These are phyloP conservation scores for Malurus melanocephalus DNA, from an alignment of 2,113 vertebrate species.

Conservation along the genomic window DNA sequence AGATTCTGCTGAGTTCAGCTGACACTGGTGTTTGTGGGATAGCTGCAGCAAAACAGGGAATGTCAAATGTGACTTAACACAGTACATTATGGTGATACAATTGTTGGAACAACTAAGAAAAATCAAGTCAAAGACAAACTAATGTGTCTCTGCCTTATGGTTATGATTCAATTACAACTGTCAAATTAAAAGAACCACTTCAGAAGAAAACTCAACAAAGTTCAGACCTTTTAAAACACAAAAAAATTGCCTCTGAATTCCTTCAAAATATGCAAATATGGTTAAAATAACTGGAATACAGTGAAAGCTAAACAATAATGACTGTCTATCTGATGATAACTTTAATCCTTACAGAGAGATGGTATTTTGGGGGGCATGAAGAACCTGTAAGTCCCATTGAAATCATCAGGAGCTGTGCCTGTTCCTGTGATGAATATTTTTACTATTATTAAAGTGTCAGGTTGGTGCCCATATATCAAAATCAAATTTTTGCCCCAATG, in stretches of 20 bases:
- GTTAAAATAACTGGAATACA: not conserved
- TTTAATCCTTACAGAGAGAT: not conserved
- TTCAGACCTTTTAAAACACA: not conserved
- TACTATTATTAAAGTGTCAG: not conserved
- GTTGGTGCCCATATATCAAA: not conserved
- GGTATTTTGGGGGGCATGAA: not conserved
- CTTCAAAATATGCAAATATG: not conserved
- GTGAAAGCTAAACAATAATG: not conserved
- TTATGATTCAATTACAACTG: not conserved
- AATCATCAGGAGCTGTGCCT: not conserved
- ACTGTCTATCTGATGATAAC: not conserved
- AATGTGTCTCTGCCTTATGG: not conserved
- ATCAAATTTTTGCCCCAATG: not conserved
- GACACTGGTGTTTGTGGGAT: not conserved
- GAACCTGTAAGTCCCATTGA: not conserved
- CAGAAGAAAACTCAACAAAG: not conserved
- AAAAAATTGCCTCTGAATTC: not conserved
- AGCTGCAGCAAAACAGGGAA: not conserved
- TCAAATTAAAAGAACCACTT: not conserved
- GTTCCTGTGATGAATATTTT: not conserved
- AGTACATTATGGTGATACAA: not conserved
- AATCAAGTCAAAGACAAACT: not conserved
- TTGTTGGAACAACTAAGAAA: not conserved
- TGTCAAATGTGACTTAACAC: not conserved
- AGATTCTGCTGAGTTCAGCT: not conserved